These are phyloP conservation scores for Aphodius sticticus DNA, from an alignment of 2,888 invertebrate species.

Conservation along the genomic window DNA sequence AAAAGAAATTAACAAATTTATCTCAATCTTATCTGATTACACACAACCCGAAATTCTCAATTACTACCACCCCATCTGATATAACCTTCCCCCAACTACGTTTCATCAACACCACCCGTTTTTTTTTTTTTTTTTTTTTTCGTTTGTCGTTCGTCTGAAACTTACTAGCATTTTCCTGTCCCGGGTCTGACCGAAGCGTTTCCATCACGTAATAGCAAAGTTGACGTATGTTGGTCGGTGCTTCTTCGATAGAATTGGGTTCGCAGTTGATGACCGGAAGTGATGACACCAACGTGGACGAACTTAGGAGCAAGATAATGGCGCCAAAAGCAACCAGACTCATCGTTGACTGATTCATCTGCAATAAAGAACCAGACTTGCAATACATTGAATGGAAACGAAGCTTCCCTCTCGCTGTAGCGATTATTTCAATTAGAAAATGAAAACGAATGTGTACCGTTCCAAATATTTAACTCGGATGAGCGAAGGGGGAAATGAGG, in stretches of 20 bases:
- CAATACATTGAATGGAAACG: constrained; percentile 28
- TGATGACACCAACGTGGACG: constrained; percentile 40
- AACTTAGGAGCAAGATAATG: constrained; percentile 39
- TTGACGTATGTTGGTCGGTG: constrained; percentile 46
- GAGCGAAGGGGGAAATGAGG: no score
- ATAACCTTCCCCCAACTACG: constrained; percentile 5
- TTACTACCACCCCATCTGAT: constrained; percentile 6
- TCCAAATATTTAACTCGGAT: no score
- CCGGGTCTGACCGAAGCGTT: constrained; percentile 32
- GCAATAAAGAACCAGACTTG: neutral
- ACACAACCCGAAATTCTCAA: no score
- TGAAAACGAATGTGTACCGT: no score
- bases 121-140: neutral
- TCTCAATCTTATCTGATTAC: neutral
- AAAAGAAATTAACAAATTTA: neutral
- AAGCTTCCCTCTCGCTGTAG: no score
- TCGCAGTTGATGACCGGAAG: constrained; percentile 45
- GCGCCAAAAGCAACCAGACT: constrained; percentile 40
- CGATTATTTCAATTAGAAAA: no score
- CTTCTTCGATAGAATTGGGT: constrained; percentile 41
- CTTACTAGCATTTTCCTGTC: constrained; percentile 38
- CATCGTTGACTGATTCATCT: constrained; percentile 45
- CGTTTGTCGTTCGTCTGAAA: neutral
- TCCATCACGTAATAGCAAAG: constrained; percentile 46
- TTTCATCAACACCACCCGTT: constrained; percentile 14